Evolutionary conservation across 1,140 invertebrate genomes (phyloP).

Genomic region (Muscidifurax raptorellus): DNA sequence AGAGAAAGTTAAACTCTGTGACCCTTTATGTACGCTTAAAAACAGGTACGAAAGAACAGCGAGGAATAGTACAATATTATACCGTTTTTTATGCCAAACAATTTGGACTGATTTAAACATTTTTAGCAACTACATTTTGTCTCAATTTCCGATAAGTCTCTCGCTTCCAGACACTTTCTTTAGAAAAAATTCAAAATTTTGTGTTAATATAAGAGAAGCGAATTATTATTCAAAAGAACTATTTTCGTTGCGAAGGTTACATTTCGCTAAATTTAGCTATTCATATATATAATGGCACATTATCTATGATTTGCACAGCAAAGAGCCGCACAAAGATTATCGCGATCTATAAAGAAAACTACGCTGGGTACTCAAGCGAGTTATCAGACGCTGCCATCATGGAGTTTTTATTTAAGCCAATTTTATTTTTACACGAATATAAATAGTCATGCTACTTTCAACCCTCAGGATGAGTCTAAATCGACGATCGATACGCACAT

Average conservation of each 20-base stretch:
- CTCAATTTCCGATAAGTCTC: too few species aligned
- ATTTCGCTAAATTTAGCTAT: not conserved
- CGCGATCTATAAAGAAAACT: not conserved
- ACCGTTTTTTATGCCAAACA: too few species aligned
- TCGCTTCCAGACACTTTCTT: too few species aligned
- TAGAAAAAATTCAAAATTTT: too few species aligned
- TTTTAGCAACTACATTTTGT: too few species aligned
- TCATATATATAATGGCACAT: not conserved
- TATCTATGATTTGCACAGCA: not conserved
- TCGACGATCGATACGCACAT: not conserved
- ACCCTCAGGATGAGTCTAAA: not conserved
- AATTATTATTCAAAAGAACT: not conserved
- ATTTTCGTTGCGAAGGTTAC: not conserved
- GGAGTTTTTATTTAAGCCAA: not conserved
- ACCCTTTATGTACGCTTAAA: too few species aligned
- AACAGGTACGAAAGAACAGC: too few species aligned
- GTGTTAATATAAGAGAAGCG: not conserved
- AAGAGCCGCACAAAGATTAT: not conserved
- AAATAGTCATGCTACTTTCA: not conserved
- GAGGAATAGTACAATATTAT: too few species aligned
- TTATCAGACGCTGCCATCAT: not conserved
- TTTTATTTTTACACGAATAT: slow-evolving; percentile 11
- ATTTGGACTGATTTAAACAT: too few species aligned
- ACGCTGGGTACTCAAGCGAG: not conserved
- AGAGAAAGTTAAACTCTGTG: too few species aligned